Evolutionary conservation across 2,888 invertebrate species (phyloP), one percentile per base, ranked within the genome.

Genomic region (Acheta domesticus): DNA sequence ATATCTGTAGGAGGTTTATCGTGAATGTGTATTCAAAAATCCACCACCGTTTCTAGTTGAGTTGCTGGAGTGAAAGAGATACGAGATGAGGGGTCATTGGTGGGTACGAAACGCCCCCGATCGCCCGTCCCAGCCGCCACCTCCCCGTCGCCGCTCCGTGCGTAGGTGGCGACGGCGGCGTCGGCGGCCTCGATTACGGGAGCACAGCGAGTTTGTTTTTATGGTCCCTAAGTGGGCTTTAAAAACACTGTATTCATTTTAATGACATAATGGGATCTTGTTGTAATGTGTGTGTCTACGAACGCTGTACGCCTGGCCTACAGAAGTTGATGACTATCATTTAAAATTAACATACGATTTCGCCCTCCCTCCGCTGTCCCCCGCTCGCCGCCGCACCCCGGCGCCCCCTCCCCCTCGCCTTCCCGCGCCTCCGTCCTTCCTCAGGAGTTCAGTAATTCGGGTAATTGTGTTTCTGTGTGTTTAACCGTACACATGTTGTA

Each of bases 211-310:
- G 62, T 62, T 62, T 62, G 62, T 62, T 62, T 62, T 62, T 62
- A 62, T 62, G 62, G n/a, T 62, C 16, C 62, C 16, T 62, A 62
- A 62, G 62, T 62, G 62, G 62, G 62, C 62, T 62, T 62, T 62
- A 62, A 62, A 62, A 62, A 62, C 62, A 62, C 62, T 62, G 62
- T 62, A 62, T 62, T 62, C 62, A 62, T 62, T 62, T 62, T 62
- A 62, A 62, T 62, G 62, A 62, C n/a, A 62, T 62, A 62, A 62
- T 62, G 62, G 62, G n/a, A 14, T 62, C 62, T 62, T n/a, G 62
- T 62, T 62, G 62, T 62, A 62, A 62, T 62, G 14, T n/a, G 62
- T 62, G 62, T 62, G 62, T 62, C 62, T 62, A 62, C 16, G 16
- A 16, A 62, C 62, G 62, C 62, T 62, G 62, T 62, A 62, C 62